Conservation (phyloP, 2,113 vertebrate species). For the Pituophis catenifer region DNA sequence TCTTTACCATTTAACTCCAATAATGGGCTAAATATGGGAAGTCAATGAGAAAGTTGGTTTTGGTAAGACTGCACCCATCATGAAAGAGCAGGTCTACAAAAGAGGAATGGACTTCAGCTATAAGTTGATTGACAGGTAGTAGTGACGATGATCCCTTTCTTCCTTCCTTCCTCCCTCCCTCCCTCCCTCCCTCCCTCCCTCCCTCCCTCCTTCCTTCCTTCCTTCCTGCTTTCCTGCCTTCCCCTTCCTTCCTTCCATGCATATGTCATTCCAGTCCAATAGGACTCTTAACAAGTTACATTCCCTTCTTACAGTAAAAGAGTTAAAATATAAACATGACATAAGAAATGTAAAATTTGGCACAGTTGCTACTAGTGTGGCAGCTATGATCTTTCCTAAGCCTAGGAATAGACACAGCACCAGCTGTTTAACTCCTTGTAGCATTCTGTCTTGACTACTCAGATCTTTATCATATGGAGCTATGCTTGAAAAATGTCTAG, state of each 20-base stretch:
- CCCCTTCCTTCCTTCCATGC: neutral
- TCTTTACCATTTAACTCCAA: neutral
- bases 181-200: neutral
- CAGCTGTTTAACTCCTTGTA: neutral
- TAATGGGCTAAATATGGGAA: neutral
- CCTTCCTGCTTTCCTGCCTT: too few species aligned
- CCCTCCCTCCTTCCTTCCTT: too few species aligned
- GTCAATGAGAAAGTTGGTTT: neutral
- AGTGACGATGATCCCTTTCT: neutral
- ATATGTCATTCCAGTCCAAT: neutral
- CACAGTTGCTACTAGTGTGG: neutral
- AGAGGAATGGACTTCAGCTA: neutral
- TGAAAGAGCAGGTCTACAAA: neutral
- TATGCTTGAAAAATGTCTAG: neutral
- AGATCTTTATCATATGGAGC: neutral
- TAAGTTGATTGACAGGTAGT: neutral
- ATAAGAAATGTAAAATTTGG: neutral
- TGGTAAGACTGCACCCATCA: neutral
- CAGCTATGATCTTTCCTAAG: neutral
- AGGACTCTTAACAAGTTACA: neutral
- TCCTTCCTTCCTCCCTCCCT: neutral
- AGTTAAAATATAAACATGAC: neutral
- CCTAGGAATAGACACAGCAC: neutral
- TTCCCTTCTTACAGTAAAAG: neutral
- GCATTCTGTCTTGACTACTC: neutral